phyloP scores from a whole-genome alignment of 2,797 vertebrate genomes.

The Ceryle rudis region DNA sequence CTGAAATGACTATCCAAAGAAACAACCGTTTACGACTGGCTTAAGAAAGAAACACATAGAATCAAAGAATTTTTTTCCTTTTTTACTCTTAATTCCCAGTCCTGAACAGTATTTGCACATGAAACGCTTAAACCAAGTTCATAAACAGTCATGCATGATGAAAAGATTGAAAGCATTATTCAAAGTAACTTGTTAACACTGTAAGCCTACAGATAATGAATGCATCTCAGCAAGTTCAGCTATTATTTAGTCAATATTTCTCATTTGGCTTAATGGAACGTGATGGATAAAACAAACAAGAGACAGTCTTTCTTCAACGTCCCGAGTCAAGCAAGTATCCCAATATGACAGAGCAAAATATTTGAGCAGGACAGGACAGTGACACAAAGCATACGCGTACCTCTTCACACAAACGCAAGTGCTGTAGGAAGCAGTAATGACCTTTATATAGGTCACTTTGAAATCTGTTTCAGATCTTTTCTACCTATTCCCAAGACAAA shows the following conservation, averaged over 20 bases:
- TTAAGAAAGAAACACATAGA: not conserved
- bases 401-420: not conserved
- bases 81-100: not conserved
- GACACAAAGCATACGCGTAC: not conserved
- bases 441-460: not conserved
- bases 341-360: not conserved
- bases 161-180: not conserved
- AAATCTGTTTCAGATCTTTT: not conserved
- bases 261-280: not conserved
- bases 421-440: not conserved
- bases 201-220: not conserved
- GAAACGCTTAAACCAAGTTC: not conserved
- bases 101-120: not conserved
- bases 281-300: not conserved
- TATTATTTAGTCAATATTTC: not conserved
- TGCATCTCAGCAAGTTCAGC: not conserved
- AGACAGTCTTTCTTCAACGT: not conserved
- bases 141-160: not conserved
- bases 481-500: not conserved
- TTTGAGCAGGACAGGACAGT: not conserved
- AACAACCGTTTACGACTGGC: not conserved
- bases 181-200: slow-evolving; percentile 6
- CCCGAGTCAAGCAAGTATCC: not conserved
- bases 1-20: not conserved
- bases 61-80: not conserved